Evolutionary conservation across 2,888 invertebrate genomes (phyloP).

Genomic region (Podotricha telesiphe): DNA sequence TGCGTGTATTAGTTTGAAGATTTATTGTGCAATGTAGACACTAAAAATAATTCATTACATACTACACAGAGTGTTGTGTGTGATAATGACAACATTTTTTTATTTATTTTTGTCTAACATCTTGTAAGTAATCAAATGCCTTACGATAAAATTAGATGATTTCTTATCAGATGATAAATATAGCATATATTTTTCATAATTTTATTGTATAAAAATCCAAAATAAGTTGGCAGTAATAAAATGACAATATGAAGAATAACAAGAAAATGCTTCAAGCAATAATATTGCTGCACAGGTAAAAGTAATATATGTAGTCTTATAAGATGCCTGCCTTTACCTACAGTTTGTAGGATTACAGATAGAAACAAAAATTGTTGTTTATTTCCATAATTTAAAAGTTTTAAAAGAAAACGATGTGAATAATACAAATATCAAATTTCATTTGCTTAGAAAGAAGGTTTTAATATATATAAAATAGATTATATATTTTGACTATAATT

Average conservation of each 20-base stretch:
- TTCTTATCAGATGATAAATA: neutral
- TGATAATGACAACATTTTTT: neutral
- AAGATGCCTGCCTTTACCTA: neutral
- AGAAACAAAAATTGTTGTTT: neutral
- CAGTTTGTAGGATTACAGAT: neutral
- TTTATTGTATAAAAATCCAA: slow-evolving; percentile 12
- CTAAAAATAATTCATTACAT: slow-evolving; percentile 3
- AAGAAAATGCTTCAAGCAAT: slow-evolving; percentile 6
- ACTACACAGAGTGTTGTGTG: neutral
- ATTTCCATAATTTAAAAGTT: slow-evolving; percentile 6
- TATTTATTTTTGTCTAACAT: slow-evolving; percentile 20
- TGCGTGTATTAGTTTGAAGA: slow-evolving; percentile 5
- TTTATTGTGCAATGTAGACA: slow-evolving; percentile 14
- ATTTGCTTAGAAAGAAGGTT: neutral
- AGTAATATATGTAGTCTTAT: neutral
- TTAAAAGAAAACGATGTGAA: neutral
- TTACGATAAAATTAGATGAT: slow-evolving; percentile 15
- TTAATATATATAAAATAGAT: neutral
- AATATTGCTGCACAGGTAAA: slow-evolving; percentile 4
- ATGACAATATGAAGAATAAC: slow-evolving; percentile 15
- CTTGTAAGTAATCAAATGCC: slow-evolving; percentile 14
- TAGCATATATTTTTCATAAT: slow-evolving; percentile 12
- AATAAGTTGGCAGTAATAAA: slow-evolving; percentile 2
- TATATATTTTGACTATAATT: neutral
- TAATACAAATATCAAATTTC: neutral